Percentiles rank a stretch among this genome's conserved stretches.
phyloP scores from a whole-genome alignment of 2,797 vertebrate species.

The Coregonus ussuriensis region DNA sequence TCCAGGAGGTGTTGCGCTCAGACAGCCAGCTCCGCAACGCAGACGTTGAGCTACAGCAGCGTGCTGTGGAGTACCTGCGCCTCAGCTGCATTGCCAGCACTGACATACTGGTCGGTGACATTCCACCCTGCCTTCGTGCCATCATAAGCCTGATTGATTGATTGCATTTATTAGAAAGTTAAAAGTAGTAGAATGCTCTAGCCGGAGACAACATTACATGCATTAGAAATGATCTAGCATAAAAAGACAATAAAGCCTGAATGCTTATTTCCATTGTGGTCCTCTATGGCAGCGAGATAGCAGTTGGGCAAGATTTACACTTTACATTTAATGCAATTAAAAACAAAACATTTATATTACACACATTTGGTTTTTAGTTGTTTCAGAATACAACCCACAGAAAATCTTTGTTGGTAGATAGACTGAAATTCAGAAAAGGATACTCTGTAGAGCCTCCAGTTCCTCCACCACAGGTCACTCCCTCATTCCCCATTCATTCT shows the following conservation, averaged over 20 bases:
- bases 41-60: slow-evolving; percentile 90
- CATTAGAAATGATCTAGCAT: not conserved
- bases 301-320: not conserved
- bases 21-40: slow-evolving; percentile 93
- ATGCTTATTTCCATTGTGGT: not conserved
- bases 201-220: not conserved
- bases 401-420: not conserved
- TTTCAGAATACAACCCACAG: not conserved
- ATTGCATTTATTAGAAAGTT: not conserved
- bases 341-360: not conserved
- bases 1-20: slow-evolving; percentile 89
- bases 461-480: not conserved
- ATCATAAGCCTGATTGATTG: not conserved
- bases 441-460: not conserved
- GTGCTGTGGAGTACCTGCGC: slow-evolving; percentile 89
- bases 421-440: not conserved
- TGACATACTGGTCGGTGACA: slow-evolving; percentile 84
- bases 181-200: not conserved
- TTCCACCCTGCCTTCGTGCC: not conserved
- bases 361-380: not conserved
- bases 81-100: slow-evolving; percentile 83
- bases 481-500: not conserved
- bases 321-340: not conserved
- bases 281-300: not conserved
- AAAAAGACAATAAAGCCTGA: not conserved